phyloP scores from a whole-genome alignment of 2,888 invertebrate genomes.

The Ectemnius cavifrons region DNA sequence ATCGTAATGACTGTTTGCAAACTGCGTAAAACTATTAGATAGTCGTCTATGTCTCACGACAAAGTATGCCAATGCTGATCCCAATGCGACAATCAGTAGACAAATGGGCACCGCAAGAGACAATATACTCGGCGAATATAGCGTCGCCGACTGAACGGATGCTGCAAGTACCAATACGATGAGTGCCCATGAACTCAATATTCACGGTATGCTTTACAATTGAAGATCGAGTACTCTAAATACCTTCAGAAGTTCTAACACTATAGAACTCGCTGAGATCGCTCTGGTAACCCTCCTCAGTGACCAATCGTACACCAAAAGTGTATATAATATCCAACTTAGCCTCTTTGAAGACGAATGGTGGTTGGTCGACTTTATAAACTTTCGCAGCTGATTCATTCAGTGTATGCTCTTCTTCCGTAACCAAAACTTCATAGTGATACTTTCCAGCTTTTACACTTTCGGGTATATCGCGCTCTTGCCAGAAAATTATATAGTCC shows the following conservation, averaged over 20 bases:
- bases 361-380: slow-evolving; percentile 79
- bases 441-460: slow-evolving; percentile 73
- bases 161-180: background rate
- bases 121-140: slow-evolving; percentile 74
- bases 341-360: slow-evolving; percentile 80
- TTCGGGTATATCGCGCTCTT: slow-evolving; percentile 78
- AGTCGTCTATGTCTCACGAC: slow-evolving; percentile 86
- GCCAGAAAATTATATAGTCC: slow-evolving; percentile 84
- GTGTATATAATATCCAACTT: slow-evolving; percentile 80
- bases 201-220: background rate
- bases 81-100: slow-evolving; percentile 80
- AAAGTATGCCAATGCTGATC: slow-evolving; percentile 82
- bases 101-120: slow-evolving; percentile 80
- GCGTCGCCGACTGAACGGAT: slow-evolving; percentile 58
- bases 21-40: slow-evolving; percentile 88
- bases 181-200: background rate
- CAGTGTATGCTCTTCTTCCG: slow-evolving; percentile 79
- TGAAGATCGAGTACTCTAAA: slow-evolving; percentile 28
- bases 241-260: slow-evolving; percentile 72
- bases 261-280: slow-evolving; percentile 82
- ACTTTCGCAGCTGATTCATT: slow-evolving; percentile 76
- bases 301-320: slow-evolving; percentile 83
- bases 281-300: slow-evolving; percentile 82
- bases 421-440: slow-evolving; percentile 84
- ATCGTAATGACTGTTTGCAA: slow-evolving; percentile 92